Evolutionary conservation across 2,888 invertebrate species (phyloP).

Genomic region (Colletes collaris): DNA sequence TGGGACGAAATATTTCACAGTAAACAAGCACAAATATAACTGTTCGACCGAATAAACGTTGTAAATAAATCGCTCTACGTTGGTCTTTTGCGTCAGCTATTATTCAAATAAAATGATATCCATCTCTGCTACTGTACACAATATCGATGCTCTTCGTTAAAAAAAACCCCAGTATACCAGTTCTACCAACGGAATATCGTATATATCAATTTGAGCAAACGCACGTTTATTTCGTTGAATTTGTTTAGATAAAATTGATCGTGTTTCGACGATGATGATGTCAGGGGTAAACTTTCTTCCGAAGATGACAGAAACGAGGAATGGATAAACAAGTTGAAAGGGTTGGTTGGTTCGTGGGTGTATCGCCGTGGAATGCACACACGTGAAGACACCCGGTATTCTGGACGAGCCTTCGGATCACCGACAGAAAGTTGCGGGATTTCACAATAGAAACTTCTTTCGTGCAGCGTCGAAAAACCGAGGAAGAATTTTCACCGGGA

Average conservation of each 20-base stretch:
- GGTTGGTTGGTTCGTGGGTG: background rate
- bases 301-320: background rate
- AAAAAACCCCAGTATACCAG: too few species aligned
- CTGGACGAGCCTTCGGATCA: constrained; percentile 38
- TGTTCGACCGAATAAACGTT: too few species aligned
- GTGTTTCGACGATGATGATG: background rate
- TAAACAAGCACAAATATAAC: too few species aligned
- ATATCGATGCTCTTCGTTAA: too few species aligned
- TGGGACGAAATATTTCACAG: too few species aligned
- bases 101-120: too few species aligned
- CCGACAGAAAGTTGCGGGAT: constrained; percentile 38
- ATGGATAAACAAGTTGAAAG: constrained; percentile 11
- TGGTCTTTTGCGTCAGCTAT: too few species aligned
- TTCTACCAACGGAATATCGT: too few species aligned
- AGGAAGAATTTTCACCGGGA: background rate
- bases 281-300: background rate
- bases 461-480: constrained; percentile 17
- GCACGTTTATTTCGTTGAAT: too few species aligned
- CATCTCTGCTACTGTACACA: too few species aligned
- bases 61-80: too few species aligned
- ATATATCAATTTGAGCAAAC: too few species aligned
- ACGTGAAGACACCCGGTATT: constrained; percentile 37
- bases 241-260: background rate
- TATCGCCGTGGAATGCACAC: constrained; percentile 38
- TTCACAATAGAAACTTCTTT: constrained; percentile 59